Conservation (phyloP, 2,113 vertebrate genomes). For the Oxygymnocypris stewartii region DNA sequence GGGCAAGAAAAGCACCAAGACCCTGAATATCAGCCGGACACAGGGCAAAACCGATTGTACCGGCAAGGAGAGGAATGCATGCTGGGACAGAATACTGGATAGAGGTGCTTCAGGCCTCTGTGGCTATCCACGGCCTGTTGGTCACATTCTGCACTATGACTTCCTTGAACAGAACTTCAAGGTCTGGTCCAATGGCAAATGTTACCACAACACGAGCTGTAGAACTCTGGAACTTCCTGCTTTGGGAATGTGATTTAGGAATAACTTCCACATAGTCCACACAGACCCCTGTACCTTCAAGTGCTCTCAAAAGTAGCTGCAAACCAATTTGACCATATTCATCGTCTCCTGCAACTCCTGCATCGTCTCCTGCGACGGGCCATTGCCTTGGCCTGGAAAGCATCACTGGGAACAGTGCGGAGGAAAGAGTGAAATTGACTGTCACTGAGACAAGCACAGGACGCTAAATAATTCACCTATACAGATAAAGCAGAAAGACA, state of each 20-base stretch:
- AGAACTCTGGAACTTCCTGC: slow-evolving; percentile 54
- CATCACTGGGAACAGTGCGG: slow-evolving; percentile 34
- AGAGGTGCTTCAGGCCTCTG: slow-evolving; percentile 64
- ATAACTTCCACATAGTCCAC: slow-evolving; percentile 62
- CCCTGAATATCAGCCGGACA: slow-evolving; percentile 59
- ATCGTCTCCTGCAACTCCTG: slow-evolving; percentile 57
- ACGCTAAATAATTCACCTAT: slow-evolving; percentile 62
- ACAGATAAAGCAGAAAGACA: not conserved
- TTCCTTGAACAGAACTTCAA: slow-evolving; percentile 57
- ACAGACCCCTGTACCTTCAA: slow-evolving; percentile 58
- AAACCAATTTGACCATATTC: slow-evolving; percentile 62
- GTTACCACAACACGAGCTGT: slow-evolving; percentile 60
- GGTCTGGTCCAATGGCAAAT: slow-evolving; percentile 57
- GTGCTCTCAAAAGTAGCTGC: slow-evolving; percentile 57
- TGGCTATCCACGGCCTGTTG: slow-evolving; percentile 66
- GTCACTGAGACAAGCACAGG: slow-evolving; percentile 63
- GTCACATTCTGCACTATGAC: slow-evolving; percentile 62
- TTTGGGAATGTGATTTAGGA: slow-evolving; percentile 49
- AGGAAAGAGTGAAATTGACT: slow-evolving; percentile 34
- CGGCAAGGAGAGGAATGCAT: slow-evolving; percentile 52
- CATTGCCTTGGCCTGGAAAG: slow-evolving; percentile 43
- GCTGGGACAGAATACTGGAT: slow-evolving; percentile 30
- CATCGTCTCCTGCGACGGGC: no score
- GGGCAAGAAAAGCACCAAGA: slow-evolving; percentile 60
- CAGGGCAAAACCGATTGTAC: slow-evolving; percentile 67